Conservation (phyloP, 1,140 invertebrate species). For the Megalonaias nervosa region DNA sequence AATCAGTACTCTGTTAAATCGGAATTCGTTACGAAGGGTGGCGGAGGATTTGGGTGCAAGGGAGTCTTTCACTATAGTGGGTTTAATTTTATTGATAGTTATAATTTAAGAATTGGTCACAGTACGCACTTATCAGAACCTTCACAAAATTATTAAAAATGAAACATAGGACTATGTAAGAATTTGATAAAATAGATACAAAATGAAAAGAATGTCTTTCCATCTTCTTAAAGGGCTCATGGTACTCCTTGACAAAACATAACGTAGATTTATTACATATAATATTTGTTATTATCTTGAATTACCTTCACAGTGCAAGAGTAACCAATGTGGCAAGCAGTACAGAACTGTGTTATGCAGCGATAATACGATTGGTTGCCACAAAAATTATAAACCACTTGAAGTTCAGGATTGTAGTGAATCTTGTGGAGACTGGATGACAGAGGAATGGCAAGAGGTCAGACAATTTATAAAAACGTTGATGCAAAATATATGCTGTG, state of each 20-base stretch:
- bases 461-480: constrained; percentile 6
- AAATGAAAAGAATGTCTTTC: no score
- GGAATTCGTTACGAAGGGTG: background rate
- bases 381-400: constrained; percentile 57
- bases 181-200: no score
- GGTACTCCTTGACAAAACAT: background rate
- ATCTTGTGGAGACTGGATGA: constrained; percentile 70
- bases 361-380: constrained; percentile 63
- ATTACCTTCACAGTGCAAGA: constrained; percentile 63
- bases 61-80: no score
- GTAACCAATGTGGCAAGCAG: constrained; percentile 69
- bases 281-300: background rate
- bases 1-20: background rate
- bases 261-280: background rate
- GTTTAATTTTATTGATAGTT: no score
- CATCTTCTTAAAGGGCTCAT: background rate
- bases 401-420: constrained; percentile 66
- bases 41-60: no score
- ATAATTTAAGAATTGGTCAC: no score
- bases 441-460: constrained; percentile 58
- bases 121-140: no score
- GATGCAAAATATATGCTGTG: background rate
- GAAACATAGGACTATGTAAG: no score
- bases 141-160: no score
- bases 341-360: constrained; percentile 67